Base-by-base conservation (phyloP, 2,888 invertebrate species). In the Parnassius smintheus region DNA sequence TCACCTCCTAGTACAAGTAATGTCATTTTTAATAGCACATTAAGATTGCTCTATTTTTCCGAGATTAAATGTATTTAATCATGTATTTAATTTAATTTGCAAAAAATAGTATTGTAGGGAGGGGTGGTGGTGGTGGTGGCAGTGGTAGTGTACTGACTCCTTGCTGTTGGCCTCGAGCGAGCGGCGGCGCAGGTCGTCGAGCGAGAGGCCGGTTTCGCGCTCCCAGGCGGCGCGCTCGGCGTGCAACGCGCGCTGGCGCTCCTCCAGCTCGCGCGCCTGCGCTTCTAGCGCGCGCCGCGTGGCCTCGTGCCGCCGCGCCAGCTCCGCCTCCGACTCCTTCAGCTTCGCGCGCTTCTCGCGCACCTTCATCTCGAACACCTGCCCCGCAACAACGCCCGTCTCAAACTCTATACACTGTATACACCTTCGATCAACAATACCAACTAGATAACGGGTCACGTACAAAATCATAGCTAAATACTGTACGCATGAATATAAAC, bases 311-410 rank as follows among this genome's bases (percentile, higher is more conserved):
- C 98, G 94, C 82, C 97, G 94, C 80, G 97, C 96, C 77, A 98
- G 90, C 94, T 99, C 98, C 69, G 95, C 93, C 85, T 99, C 99
- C 0, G 98, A 98, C 85, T 99, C 98, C 89, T 97, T 97, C 74
- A 99, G 93, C 86, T 98, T 98, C 78, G 98, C 97, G 81, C 96
- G 97, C 92, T 99, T 98, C 88, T 99, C 99, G 78, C 96, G 95
- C 41, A 97, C 99, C 92, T 99, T 99, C 96, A 98, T 97, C 85
- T 99, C 98, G 88, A 99, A 99, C 70, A 99, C 99, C 91, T 91
- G 75, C 12, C n/a, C 9, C n/a, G 0, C 2, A 49, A 49, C 8
- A 4, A 49, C 8, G 3, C 48, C 18, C 18, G 18, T 18, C 18
- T 18, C 18, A 18, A 18, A 18, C 1, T 18, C 18, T 18, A 18